phyloP scores from a whole-genome alignment of 2,113 vertebrate species.

The Megalops atlanticus region DNA sequence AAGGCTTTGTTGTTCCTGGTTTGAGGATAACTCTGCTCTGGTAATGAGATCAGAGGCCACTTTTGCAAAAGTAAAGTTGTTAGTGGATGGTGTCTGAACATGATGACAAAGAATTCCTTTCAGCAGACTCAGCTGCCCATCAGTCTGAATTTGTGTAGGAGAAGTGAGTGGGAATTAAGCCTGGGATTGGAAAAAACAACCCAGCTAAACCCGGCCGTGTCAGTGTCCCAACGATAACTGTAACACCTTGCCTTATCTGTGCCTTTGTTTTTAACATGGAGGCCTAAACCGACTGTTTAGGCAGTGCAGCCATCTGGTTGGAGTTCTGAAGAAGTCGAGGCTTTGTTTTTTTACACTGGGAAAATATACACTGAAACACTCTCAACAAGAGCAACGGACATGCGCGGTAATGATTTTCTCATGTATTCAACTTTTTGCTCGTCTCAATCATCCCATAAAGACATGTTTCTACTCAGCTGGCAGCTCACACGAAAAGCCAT shows the following conservation, averaged over 20 bases:
- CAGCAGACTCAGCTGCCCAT: slow-evolving; percentile 15
- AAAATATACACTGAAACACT: not conserved
- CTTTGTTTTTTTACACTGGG: no score
- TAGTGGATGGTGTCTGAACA: slow-evolving; percentile 16
- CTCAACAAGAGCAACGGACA: not conserved
- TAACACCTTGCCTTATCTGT: not conserved
- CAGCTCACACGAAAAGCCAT: slow-evolving; percentile 13
- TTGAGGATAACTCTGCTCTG: slow-evolving; percentile 22
- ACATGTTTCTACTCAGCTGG: slow-evolving; percentile 1
- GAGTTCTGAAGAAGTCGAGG: not conserved
- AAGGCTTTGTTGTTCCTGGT: slow-evolving; percentile 19
- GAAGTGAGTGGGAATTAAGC: not conserved
- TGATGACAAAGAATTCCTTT: slow-evolving; percentile 27
- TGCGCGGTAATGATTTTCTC: not conserved
- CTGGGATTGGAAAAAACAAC: slow-evolving; percentile 7
- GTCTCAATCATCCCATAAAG: slow-evolving; percentile 10
- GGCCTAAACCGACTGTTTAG: not conserved
- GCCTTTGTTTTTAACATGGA: not conserved
- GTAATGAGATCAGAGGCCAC: slow-evolving; percentile 41
- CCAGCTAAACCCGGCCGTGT: not conserved
- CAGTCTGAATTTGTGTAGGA: slow-evolving; percentile 9
- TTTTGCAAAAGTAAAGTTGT: slow-evolving; percentile 22
- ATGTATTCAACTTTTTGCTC: not conserved
- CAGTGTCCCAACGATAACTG: not conserved
- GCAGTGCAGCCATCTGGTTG: not conserved